Conservation (phyloP, 1,140 invertebrate genomes). For the Metopolophium dirhodum region DNA sequence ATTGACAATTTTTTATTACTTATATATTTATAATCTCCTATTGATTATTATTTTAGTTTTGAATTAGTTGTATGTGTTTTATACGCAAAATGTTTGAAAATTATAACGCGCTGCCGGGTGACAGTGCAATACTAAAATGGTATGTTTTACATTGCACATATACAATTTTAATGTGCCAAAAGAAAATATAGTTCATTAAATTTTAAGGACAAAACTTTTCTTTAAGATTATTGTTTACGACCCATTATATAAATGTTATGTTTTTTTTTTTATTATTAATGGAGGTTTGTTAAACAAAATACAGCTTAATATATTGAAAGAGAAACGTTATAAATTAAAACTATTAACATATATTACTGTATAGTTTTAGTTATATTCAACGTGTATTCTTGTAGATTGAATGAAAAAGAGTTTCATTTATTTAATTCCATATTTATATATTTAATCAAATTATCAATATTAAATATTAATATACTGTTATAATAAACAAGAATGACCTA, state of each 20-base stretch:
- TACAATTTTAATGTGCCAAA: neutral
- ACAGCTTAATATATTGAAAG: neutral
- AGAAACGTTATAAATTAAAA: neutral
- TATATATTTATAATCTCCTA: neutral
- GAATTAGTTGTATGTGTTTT: neutral
- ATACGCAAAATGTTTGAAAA: neutral
- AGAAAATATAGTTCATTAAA: neutral
- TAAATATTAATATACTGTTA: conserved; percentile 14
- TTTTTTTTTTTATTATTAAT: neutral
- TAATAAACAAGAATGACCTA: conserved; percentile 15
- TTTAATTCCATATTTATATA: neutral
- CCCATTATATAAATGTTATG: neutral
- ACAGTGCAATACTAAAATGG: neutral
- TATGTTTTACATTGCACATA: neutral
- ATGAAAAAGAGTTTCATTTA: neutral
- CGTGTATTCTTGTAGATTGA: neutral
- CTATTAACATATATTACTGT: neutral
- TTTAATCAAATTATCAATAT: conserved; percentile 9
- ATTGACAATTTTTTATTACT: neutral
- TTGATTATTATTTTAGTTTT: conserved; percentile 21
- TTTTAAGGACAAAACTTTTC: neutral
- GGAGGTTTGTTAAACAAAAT: neutral
- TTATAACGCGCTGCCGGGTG: conserved; percentile 21
- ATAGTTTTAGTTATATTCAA: neutral
- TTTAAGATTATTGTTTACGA: too few species aligned